Evolutionary conservation across 2,113 vertebrate genomes (phyloP).

Genomic region (Archilochus colubris): DNA sequence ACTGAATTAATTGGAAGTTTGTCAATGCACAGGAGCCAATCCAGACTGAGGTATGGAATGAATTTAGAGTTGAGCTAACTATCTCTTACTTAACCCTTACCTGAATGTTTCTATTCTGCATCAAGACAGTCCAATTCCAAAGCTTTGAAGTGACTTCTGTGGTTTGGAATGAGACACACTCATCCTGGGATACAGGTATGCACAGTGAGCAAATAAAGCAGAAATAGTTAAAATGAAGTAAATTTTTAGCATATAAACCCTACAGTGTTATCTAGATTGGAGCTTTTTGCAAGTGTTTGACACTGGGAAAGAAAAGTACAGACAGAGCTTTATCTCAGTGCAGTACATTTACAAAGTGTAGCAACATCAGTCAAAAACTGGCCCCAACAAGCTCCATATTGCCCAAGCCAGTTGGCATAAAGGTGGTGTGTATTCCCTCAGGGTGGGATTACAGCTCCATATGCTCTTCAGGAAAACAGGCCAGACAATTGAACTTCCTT

Average conservation of each 20-base stretch:
- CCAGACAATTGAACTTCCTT: not conserved
- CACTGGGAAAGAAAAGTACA: not conserved
- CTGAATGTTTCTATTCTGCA: not conserved
- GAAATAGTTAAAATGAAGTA: not conserved
- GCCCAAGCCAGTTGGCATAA: not conserved
- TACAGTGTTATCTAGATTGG: not conserved
- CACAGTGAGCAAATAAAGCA: not conserved
- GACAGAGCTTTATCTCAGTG: not conserved
- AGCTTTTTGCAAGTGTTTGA: not conserved
- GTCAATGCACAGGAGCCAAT: not conserved
- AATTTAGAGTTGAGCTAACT: not conserved
- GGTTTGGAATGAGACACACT: not conserved
- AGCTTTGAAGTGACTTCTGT: not conserved
- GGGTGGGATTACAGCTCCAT: not conserved
- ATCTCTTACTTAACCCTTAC: not conserved
- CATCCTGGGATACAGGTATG: not conserved
- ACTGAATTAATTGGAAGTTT: not conserved
- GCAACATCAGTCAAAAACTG: not conserved
- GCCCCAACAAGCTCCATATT: not conserved
- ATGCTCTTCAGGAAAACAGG: not conserved
- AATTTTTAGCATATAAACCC: not conserved
- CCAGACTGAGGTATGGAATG: not conserved
- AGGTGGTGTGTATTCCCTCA: not conserved
- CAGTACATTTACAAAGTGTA: not conserved
- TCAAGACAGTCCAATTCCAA: not conserved